A percentile compares a stretch with the other conserved stretches of the same genome.
These are phyloP conservation scores for Brachionus asplanchnoidis DNA, from an alignment of 1,140 invertebrate species.

Conservation along the genomic window DNA sequence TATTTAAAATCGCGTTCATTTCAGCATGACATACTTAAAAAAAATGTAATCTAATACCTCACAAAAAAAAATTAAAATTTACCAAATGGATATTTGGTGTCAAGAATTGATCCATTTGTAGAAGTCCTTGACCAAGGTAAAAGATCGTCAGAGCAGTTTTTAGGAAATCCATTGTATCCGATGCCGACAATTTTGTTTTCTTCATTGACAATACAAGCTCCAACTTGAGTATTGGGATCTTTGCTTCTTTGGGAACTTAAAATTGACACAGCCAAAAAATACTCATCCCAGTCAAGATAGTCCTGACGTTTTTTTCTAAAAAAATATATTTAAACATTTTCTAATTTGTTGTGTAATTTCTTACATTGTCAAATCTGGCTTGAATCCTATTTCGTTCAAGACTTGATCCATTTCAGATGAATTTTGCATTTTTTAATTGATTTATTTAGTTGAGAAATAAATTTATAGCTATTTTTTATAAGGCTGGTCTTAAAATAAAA, in stretches of 20 bases:
- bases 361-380: conserved; percentile 10
- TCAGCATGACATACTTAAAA: conserved; percentile 87
- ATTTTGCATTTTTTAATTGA: not conserved
- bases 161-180: conserved; percentile 92
- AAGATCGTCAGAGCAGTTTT: conserved; percentile 75
- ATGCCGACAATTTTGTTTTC: conserved; percentile 84
- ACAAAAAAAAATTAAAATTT: conserved; percentile 45
- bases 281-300: conserved; percentile 76
- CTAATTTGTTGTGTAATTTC: not conserved
- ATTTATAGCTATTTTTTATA: not conserved
- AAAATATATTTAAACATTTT: not conserved
- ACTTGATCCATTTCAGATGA: not conserved
- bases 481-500: no score
- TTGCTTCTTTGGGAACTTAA: conserved; percentile 82
- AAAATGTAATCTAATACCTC: not conserved
- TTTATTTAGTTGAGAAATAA: not conserved
- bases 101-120: conserved; percentile 57
- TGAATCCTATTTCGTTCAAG: not conserved
- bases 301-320: conserved; percentile 45
- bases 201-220: conserved; percentile 81
- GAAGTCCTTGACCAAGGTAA: conserved; percentile 75
- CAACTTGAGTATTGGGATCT: conserved; percentile 82
- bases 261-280: conserved; percentile 83
- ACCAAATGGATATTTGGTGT: conserved; percentile 81
- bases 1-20: conserved; percentile 90